Evolutionary conservation across 2,888 invertebrate genomes (phyloP), one percentile per base, ranked within the genome.

Genomic region (Drepana falcataria): DNA sequence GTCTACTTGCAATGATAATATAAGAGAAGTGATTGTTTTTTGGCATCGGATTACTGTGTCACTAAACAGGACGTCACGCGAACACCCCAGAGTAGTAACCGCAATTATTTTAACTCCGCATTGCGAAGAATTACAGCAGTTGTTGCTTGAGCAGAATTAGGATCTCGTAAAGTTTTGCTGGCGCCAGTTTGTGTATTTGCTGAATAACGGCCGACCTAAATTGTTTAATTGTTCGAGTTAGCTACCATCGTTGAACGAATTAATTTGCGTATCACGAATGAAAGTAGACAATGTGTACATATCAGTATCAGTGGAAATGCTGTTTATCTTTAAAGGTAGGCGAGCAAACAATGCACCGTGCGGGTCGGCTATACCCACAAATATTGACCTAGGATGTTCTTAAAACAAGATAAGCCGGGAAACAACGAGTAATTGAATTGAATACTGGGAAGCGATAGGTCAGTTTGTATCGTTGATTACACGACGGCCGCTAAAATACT

Each of bases 311-410:
- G 58, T 55, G 44, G 52, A 60, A 57, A 59, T 55, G 53, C 56
- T 52, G 66, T 66, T 70, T 73, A 69, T 76, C 73, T 70, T 64
- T 53, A 53, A 48, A 56, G 49, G 47, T 59, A 58, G 62, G 53
- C 58, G 54, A 71, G 66, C 66, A 64, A 77, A 73, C 66, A 69
- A 35, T 73, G 62, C 60, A 63, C 61, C 67, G 70, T 65, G 66
- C 61, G 66, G 73, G 73, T 71, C 75, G 44, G 68, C 72, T 79
- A 71, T 65, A 72, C 71, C 68, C 62, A 71, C 76, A 84, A 87
- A 88, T 87, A 87, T 87, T 88, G 81, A 86, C 73, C 69, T 80
- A 84, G 85, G 85, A 84, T 80, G 73, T 76, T 77, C 75, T 73
- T 62, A 69, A 6, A 64, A 62, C 57, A 69, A 79, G 83, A 87